Evolutionary conservation across 1,140 invertebrate genomes (phyloP).

Genomic region (Scylla paramamosain): DNA sequence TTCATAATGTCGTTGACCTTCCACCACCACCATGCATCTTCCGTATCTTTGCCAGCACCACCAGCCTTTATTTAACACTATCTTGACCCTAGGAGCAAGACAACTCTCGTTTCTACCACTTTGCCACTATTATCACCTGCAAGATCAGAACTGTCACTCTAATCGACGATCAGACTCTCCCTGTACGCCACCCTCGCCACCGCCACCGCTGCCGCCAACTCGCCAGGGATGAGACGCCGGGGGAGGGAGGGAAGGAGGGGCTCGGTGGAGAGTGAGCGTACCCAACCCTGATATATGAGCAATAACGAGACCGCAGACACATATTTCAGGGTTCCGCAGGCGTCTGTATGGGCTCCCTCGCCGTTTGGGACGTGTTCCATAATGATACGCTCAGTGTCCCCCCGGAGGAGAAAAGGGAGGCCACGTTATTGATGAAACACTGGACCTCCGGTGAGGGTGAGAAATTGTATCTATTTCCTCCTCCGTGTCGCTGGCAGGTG

Average conservation of each 20-base stretch:
- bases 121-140: not conserved
- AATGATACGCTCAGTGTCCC: slow-evolving; percentile 37
- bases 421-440: not conserved
- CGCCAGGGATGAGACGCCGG: not conserved
- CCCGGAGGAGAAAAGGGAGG: not conserved
- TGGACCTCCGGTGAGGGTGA: not conserved
- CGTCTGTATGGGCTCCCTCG: slow-evolving; percentile 44
- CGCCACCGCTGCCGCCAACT: not conserved
- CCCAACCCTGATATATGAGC: slow-evolving; percentile 65
- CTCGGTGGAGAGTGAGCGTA: slow-evolving; percentile 36
- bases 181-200: not conserved
- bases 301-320: slow-evolving; percentile 68
- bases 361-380: slow-evolving; percentile 50
- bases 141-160: not conserved
- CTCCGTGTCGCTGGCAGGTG: not conserved
- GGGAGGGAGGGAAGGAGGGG: not conserved
- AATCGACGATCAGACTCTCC: not conserved
- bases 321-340: slow-evolving; percentile 65
- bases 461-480: not conserved
- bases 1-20: too few relatives aligned
- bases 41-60: not conserved
- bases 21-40: not conserved
- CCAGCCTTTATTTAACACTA: not conserved
- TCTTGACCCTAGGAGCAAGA: not conserved
- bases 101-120: not conserved